Evolutionary conservation across 2,797 vertebrate species (phyloP), one percentile per base, ranked within the genome.

Genomic region (Chelon labrosus): DNA sequence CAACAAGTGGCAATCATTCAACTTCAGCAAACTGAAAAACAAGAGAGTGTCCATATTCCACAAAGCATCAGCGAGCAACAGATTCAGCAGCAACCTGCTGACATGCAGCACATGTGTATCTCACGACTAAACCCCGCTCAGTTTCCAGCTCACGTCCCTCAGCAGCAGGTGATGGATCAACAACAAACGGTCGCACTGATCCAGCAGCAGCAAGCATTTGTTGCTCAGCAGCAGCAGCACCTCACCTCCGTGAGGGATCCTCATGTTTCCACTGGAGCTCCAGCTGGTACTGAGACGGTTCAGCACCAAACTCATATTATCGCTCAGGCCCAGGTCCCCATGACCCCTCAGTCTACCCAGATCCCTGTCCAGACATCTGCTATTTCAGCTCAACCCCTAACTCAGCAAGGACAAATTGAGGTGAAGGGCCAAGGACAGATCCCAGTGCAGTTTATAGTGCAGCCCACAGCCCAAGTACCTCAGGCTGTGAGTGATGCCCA

Each of bases 91-190:
- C 86, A 90, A 31, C 68, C 86, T 51, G 42, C 86, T 25, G 91
- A 90, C 60, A 77, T 88, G 9, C 88, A 93, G 31, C 89, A 88
- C 7, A 52, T 77, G 7, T 80, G 83, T 39, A 54, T 85, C 38
- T 61, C 87, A 35, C 88, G 90, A 22, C 74, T 91, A 35, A 90
- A 86, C 47, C 60, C 80, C 9, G 7, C 85, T 56, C 82, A 88
- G 55, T 83, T 92, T 69, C 70, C 88, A 22, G 53, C 85, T 70
- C 90, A 86, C 27, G 5, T 77, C 3, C 50, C 69, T 65, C 79
- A 88, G 54, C 90, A 90, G 49, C 92, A 92, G 54, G 42, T 70
- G 10, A 69, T 86, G 4, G 93, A 94, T 51, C 92, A 91, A 54
- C 90, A 90, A 16, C 89, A 91, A 54, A 88, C 91, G 19, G 72